These are phyloP conservation scores for Betta splendens DNA, from an alignment of 2,797 vertebrate genomes.

Conservation along the genomic window DNA sequence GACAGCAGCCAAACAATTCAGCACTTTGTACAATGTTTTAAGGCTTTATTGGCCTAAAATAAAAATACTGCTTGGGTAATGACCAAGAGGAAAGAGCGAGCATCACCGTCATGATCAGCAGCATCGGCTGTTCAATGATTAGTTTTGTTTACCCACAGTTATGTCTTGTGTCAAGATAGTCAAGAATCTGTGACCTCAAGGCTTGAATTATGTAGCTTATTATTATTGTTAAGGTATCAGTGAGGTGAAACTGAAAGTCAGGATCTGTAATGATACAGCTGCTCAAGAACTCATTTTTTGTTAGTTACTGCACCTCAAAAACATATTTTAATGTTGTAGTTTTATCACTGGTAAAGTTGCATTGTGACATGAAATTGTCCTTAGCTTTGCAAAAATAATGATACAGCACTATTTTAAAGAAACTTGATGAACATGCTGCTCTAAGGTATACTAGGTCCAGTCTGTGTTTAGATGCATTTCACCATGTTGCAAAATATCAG, in stretches of 20 bases:
- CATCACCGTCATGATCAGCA: constrained; percentile 3
- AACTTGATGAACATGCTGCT: constrained; percentile 53
- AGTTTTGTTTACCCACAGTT: constrained; percentile 36
- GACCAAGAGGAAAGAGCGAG: neutral
- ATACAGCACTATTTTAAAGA: constrained; percentile 33
- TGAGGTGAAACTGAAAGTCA: constrained; percentile 12
- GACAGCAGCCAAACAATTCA: constrained; percentile 20
- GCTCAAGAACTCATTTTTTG: neutral
- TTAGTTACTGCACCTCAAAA: neutral
- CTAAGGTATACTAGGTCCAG: constrained; percentile 25
- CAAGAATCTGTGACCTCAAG: constrained; percentile 38
- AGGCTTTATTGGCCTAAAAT: constrained; percentile 4
- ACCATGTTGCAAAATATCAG: constrained; percentile 70
- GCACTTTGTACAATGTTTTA: constrained; percentile 1
- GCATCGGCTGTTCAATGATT: constrained; percentile 33
- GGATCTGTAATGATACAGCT: neutral
- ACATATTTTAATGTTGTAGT: neutral
- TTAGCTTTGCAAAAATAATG: constrained; percentile 22
- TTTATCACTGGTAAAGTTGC: constrained; percentile 5
- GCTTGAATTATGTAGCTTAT: too few species aligned
- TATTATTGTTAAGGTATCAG: constrained; percentile 5
- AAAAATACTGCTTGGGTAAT: constrained; percentile 2
- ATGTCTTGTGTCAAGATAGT: constrained; percentile 26
- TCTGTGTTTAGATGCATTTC: constrained; percentile 70
- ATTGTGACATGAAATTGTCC: neutral